These are phyloP conservation scores for Nemotelus nigrinus DNA, from an alignment of 2,888 invertebrate genomes.

Conservation along the genomic window DNA sequence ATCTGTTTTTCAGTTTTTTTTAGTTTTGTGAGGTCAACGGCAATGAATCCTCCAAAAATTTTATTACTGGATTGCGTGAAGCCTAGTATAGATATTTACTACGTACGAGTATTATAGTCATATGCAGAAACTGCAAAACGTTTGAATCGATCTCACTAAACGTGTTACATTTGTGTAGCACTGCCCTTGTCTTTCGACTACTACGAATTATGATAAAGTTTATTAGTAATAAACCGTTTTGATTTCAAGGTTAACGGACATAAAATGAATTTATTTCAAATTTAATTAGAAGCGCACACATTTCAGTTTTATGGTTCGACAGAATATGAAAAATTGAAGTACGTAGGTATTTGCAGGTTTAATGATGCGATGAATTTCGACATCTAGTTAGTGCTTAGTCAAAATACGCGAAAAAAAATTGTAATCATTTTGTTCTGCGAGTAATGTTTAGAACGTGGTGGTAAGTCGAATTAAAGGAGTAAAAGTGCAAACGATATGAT, in stretches of 20 bases:
- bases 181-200: constrained; percentile 11
- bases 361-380: too few relatives aligned
- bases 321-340: too few relatives aligned
- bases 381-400: too few relatives aligned
- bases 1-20: too few relatives aligned
- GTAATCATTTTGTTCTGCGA: too few relatives aligned
- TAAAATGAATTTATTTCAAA: not conserved
- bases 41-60: constrained; percentile 24
- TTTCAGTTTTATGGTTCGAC: not conserved
- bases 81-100: not conserved
- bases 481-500: too few relatives aligned
- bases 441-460: too few relatives aligned
- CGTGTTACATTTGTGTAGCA: not conserved
- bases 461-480: too few relatives aligned
- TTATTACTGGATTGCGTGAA: constrained; percentile 1
- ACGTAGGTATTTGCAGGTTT: too few relatives aligned
- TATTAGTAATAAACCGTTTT: not conserved
- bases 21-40: constrained; percentile 21
- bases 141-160: too few relatives aligned
- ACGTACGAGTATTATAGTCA: not conserved
- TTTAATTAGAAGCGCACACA: constrained; percentile 6
- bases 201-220: not conserved
- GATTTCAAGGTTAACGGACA: constrained; percentile 2
- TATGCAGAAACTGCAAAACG: too few relatives aligned
- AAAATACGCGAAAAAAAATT: too few relatives aligned